These are phyloP conservation scores for Brachypodius melanocephalos DNA, from an alignment of 2,113 vertebrate genomes.

Conservation along the genomic window DNA sequence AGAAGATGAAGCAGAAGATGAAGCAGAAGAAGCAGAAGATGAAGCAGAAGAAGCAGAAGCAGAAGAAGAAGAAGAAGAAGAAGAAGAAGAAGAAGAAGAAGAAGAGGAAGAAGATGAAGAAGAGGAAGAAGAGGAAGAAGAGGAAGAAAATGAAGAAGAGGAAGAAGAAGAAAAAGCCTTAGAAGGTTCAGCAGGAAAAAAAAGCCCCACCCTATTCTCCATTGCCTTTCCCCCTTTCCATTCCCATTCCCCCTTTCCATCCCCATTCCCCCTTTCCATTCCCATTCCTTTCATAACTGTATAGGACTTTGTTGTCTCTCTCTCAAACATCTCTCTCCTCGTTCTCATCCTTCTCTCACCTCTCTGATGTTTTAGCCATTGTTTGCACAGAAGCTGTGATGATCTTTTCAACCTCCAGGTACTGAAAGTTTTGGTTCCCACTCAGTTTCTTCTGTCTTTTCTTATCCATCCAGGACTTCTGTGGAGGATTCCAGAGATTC, in stretches of 20 bases:
- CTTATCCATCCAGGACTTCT: neutral
- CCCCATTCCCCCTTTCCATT: neutral
- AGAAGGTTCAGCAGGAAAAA: no score
- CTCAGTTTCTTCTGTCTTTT: neutral
- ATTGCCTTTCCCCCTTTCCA: neutral
- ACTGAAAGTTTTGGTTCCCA: neutral
- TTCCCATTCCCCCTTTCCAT: no score
- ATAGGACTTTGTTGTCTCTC: neutral
- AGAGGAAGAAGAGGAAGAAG: fast-evolving
- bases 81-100: no score
- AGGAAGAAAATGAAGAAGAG: neutral
- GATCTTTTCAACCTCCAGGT: neutral
- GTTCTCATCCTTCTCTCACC: neutral
- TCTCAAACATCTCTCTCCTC: neutral
- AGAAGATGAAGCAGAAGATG: no score
- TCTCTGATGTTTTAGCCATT: neutral
- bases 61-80: no score
- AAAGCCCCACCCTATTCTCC: no score
- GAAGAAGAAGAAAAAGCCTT: neutral
- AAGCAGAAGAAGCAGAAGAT: neutral
- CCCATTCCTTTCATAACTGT: neutral
- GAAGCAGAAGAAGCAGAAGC: no score
- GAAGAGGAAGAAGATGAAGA: neutral
- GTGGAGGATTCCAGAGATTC: neutral
- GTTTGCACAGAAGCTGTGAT: neutral